Base-by-base conservation (phyloP, 53 echinoderm and acorn worm genomes). In the Astropecten irregularis region DNA sequence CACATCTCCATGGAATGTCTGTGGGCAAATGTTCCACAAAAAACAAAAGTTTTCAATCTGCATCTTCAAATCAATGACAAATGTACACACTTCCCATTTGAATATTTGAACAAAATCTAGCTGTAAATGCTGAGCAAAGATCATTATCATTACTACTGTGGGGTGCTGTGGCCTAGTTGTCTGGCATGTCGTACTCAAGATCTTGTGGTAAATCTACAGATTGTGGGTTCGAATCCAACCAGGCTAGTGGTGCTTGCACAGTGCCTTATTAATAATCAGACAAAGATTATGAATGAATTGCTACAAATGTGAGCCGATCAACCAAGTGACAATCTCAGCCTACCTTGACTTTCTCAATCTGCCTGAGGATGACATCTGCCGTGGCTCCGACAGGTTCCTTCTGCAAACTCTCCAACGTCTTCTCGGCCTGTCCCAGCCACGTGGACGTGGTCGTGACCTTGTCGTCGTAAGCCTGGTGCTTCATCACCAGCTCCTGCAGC, bases 1-100 rank as follows among this genome's bases (percentile, higher is more conserved):
- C 15, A 95, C 93, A 71, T 95, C 95, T 38, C 92, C 91, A 36
- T 93, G 93, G 91, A 95, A 93, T 23, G 83, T 93, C 95, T 95
- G 82, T 8, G 26, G n/a, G n/a, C n/a, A n/a, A n/a, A n/a, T n/a
- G n/a, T 34, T 27, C 13, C 27, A 51, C 2, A 7, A 47, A 46
- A 18, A 15, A 52, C 0, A 1, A 81, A 38, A 8, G 13, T 37
- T 37, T 23, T 27, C 23, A 18, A 16, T 25, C n/a, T n/a, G n/a
- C 62, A 23, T 21, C 21, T 34, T 36, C 27, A 74, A 9, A 23
- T n/a, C 13, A 23, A 3, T 56, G 56, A n/a, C n/a, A n/a, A n/a
- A n/a, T n/a, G n/a, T n/a, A n/a, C n/a, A n/a, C n/a, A n/a, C n/a
- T n/a, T n/a, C n/a, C n/a, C n/a, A n/a, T n/a, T n/a, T n/a, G n/a